Conservation (phyloP, 1,140 invertebrate species). For the Drosophila tristis region DNA sequence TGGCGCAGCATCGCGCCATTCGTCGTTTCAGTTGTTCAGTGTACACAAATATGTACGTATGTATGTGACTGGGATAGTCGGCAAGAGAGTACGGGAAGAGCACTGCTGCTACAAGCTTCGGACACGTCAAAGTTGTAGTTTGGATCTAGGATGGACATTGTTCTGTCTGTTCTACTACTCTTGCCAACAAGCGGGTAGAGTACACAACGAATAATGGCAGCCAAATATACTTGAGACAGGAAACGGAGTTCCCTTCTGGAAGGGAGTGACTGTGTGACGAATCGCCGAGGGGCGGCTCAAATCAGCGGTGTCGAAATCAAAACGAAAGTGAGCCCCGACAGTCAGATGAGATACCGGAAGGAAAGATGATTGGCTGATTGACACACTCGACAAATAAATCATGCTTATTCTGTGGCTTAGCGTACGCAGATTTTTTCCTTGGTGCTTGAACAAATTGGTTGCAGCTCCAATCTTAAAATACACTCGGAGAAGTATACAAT, state of each 20-base stretch:
- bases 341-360: too few species aligned
- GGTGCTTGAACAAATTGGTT: conserved; percentile 48
- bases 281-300: too few species aligned
- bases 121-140: too few species aligned
- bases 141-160: not conserved
- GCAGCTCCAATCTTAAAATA: conserved; percentile 6
- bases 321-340: too few species aligned
- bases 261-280: too few species aligned
- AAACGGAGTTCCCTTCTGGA: not conserved
- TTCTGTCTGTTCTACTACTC: not conserved
- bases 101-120: too few species aligned
- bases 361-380: conserved; percentile 1
- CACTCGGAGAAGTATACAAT: conserved; percentile 13
- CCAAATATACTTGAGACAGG: not conserved
- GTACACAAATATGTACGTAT: not conserved
- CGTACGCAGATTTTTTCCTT: conserved; percentile 29
- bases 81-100: conserved; percentile 1
- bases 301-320: too few species aligned
- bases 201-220: conserved; percentile 7
- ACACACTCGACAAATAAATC: conserved; percentile 45
- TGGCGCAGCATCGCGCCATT: conserved; percentile 18
- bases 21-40: conserved; percentile 59
- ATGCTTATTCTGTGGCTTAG: conserved; percentile 42
- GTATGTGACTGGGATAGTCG: conserved; percentile 32
- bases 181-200: conserved; percentile 14